Evolutionary conservation across 2,797 vertebrate genomes (phyloP), one percentile per base, ranked within the genome.

Genomic region (Percopsis omiscomaycus): DNA sequence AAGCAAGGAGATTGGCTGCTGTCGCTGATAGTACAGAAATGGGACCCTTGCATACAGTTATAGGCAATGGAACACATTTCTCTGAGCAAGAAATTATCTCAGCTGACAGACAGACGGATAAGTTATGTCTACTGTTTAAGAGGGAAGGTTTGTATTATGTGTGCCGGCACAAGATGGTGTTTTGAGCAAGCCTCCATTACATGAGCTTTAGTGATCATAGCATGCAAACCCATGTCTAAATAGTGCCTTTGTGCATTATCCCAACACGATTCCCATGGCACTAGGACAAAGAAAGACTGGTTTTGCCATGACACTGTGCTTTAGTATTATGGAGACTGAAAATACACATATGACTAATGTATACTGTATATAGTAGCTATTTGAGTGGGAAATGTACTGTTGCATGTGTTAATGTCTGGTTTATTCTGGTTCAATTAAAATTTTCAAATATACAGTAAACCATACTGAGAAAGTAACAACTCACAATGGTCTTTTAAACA

Each of bases 211-310:
- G 84, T 84, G 86, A 90, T 88, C 79, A 82, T 80, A 79, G 84
- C 82, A 85, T 81, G 83, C 75, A 89, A 84, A 89, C 86, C 71
- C 77, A 68, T 75, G 71, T 82, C 61, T 75, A 72, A 86, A 84
- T 83, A 79, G 64, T 14, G 27, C 53, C 60, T 80, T 84, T 84
- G 69, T 84, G 64, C 56, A 64, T 86, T 83, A 88, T 87, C 85
- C 81, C 51, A 61, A 73, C 56, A 71, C 64, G 70, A 13, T 78
- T 81, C 84, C 48, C 55, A 74, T 75, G 56, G 73, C 64, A 82
- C 79, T 82, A 78, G 55, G 52, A 77, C 58, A 59, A 69, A 78
- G 61, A 68, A 37, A 22, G 50, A 61, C 50, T 49, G 51, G 51
- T 64, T 75, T 55, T 58, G 22, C 22, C 22, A 22, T 22, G 22